Evolutionary conservation across 2,113 vertebrate genomes (phyloP), one percentile per base, ranked within the genome.

Genomic region (Mesocricetus auratus): DNA sequence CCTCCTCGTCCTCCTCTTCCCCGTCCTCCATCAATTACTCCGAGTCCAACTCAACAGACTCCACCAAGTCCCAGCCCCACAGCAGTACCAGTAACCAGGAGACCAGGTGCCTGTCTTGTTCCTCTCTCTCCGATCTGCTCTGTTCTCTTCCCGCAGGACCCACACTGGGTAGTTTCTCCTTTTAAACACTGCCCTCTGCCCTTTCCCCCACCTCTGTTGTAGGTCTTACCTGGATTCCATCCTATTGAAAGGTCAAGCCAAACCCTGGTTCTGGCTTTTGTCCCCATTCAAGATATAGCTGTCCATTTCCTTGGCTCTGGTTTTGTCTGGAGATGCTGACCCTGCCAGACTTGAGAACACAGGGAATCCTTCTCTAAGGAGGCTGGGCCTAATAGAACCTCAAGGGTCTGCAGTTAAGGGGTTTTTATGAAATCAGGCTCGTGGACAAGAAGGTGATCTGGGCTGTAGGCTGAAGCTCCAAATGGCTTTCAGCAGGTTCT

Each of bases 11-110:
- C 62, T 99, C 99, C 94, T 99, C 99, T 75, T 99, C 99, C 96
- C 99, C 99, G 77, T 99, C 99, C 92, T 99, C 99, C 45, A 98
- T 99, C 98, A 99, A 99, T 98, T 99, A 99, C 98, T 99, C 99
- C 0, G 99, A 99, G 98, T 99, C 99, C 98, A 99, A 99, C 98
- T 99, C 99, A 98, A 99, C 99, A 83, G 99, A 99, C 98, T 99
- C 99, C 97, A 99, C 99, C 96, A 99, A 99, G 99, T 99, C 99
- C 97, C 99, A 99, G 98, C 99, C 99, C 79, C 99, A 99, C 98
- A 99, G 99, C 98, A 99, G 99, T 98, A 99, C 99, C 45, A 99
- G 99, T 99, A 99, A 99, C 98, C 99, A 99, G 98, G 99, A 99
- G 98, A 99, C 99, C 98, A 99, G 99, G 99, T 99, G 98, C 94